A percentile compares a stretch with the other conserved stretches of the same genome.
phyloP scores from a whole-genome alignment of 2,888 invertebrate genomes.

The Aphodius granarius region DNA sequence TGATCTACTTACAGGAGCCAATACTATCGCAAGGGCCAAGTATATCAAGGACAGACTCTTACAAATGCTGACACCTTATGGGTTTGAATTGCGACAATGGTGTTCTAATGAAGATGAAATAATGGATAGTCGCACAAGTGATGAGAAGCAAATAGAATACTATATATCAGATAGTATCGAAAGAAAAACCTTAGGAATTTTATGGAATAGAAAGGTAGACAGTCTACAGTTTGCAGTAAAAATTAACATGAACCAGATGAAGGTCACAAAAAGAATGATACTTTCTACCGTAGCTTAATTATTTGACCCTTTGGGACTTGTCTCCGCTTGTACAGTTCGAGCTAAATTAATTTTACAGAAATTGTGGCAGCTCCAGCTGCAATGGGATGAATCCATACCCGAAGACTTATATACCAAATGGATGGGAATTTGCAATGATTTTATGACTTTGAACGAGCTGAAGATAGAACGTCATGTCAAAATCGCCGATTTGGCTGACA shows the following conservation, averaged over 20 bases:
- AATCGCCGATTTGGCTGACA: not conserved
- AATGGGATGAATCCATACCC: too few species aligned
- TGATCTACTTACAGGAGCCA: too few species aligned
- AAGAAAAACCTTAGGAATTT: slow-evolving; percentile 14
- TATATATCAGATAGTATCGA: not conserved
- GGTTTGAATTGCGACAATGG: too few species aligned
- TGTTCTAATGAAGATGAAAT: not conserved
- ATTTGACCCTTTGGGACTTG: slow-evolving; percentile 19
- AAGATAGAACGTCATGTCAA: not conserved
- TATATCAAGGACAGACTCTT: too few species aligned
- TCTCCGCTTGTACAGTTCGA: slow-evolving; percentile 3
- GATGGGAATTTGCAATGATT: not conserved
- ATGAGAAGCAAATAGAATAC: not conserved
- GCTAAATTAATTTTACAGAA: too few species aligned
- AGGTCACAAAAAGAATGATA: slow-evolving; percentile 11
- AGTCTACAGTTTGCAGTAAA: slow-evolving; percentile 14
- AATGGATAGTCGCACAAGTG: not conserved
- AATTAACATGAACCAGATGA: not conserved
- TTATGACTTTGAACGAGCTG: not conserved
- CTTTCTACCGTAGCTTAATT: slow-evolving; percentile 10
- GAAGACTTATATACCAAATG: too few species aligned
- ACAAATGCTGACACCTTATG: too few species aligned
- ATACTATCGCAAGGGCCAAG: too few species aligned
- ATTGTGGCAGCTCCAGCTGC: too few species aligned
- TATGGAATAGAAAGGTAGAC: slow-evolving; percentile 26